Evolutionary conservation across 2,888 invertebrate genomes (phyloP).

Genomic region (Sinhomidia bicolor): DNA sequence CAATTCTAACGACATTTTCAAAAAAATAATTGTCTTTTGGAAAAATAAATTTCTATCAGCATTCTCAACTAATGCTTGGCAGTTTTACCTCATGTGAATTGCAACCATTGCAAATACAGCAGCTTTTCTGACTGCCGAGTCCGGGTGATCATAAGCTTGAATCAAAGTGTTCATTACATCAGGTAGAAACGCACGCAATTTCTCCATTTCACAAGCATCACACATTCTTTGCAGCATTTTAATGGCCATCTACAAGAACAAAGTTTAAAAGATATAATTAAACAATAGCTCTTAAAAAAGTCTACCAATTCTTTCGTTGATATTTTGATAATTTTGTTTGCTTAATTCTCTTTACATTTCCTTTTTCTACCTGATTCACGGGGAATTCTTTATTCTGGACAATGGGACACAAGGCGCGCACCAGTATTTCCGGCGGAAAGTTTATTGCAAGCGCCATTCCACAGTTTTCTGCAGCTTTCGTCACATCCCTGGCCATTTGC

Average conservation of each 20-base stretch:
- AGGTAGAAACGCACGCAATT: conserved; percentile 77
- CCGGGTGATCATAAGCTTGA: conserved; percentile 94
- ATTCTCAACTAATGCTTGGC: not conserved
- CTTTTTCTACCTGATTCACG: conserved; percentile 86
- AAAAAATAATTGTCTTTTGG: conserved; percentile 4
- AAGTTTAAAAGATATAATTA: not conserved
- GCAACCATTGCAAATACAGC: conserved; percentile 99
- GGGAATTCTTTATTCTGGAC: conserved; percentile 94
- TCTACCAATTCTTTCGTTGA: no score
- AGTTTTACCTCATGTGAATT: conserved; percentile 87
- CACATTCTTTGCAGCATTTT: conserved; percentile 80
- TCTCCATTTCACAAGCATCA: conserved; percentile 78
- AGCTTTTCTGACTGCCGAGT: conserved; percentile 96
- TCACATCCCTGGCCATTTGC: conserved; percentile 79
- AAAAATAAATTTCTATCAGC: not conserved
- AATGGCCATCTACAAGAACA: conserved; percentile 80
- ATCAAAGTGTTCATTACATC: conserved; percentile 79
- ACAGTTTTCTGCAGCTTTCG: conserved; percentile 90
- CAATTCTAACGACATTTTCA: conserved; percentile 74
- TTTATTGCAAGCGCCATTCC: conserved; percentile 89
- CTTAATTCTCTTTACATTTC: not conserved
- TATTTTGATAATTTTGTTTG: no score
- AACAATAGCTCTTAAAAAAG: not conserved
- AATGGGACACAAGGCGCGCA: conserved; percentile 90
- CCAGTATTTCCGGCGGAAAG: conserved; percentile 90